These are phyloP conservation scores for Pomatorhinus ruficollis DNA, from an alignment of 2,113 vertebrate species.

Conservation along the genomic window DNA sequence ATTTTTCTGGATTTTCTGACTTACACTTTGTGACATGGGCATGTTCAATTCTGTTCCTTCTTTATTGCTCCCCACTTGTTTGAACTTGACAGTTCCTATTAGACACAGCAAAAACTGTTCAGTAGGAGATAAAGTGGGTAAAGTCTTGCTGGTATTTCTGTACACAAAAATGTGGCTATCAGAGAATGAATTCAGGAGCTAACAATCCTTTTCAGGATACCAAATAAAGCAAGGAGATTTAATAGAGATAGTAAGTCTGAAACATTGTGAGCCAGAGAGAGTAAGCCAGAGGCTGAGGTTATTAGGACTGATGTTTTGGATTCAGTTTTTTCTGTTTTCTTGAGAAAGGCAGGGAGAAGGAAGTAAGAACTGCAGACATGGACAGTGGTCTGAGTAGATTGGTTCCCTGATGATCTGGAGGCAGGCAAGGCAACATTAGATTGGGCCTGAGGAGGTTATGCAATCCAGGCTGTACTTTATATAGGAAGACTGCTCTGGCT, in stretches of 20 bases:
- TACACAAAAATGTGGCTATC: neutral
- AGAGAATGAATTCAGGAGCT: neutral
- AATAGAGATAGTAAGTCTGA: neutral
- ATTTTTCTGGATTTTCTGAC: neutral
- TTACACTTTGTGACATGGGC: neutral
- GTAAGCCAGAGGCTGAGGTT: neutral
- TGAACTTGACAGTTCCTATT: neutral
- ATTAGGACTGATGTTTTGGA: neutral
- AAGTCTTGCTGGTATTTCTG: neutral
- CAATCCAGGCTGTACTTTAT: neutral
- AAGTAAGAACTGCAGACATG: neutral
- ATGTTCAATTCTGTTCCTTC: neutral
- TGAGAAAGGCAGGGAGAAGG: neutral
- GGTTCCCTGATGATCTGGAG: neutral
- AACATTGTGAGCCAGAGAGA: neutral
- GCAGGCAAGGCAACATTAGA: neutral
- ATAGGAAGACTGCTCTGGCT: neutral
- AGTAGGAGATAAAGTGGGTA: neutral
- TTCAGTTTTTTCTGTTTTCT: neutral
- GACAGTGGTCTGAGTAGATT: neutral
- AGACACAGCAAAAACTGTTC: neutral
- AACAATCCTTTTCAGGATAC: neutral
- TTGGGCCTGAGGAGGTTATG: neutral
- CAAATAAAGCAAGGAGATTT: neutral
- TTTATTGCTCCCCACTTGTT: neutral